Base-by-base conservation (phyloP, 1,140 invertebrate genomes). In the Lordiphosa stackelbergi region DNA sequence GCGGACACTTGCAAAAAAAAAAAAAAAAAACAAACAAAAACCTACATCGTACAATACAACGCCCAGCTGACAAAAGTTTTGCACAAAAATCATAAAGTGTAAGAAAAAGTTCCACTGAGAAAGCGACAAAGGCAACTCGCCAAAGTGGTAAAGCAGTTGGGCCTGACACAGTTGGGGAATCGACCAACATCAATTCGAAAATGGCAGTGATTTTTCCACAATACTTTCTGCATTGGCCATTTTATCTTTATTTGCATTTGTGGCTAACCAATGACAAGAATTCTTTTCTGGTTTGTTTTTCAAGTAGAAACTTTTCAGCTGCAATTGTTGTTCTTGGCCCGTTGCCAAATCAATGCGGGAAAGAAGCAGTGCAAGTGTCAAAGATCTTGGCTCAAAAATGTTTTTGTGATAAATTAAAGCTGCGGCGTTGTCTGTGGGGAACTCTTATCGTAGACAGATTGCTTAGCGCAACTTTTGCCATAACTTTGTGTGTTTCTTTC, bases 61-160 rank as follows among this genome's bases (percentile, higher is more conserved):
- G 48, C 64, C 48, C 48, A 52, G 45, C 56, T 69, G 56, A 69
- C 66, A 68, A 69, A 69, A 69, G 56, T 69, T 69, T 69, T 69
- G 66, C 38, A 19, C 56, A 69, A 69, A 69, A 69, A 69, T 69
- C 66, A 69, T 69, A 69, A 69, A 69, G 66, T 69, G 66, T 65
- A 61, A 55, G 55, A 42, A 69, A 66, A 69, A 69, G 55, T 69
- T 69, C 60, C 24, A 34, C 49, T n/a, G 62, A 2, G 61, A 61
- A 62, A 56, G 36, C 13, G 45, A 37, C 37, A 63, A 34, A 40
- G 53, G 53, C 42, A 40, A 52, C 41, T 66, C 63, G 47, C 35
- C 28, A 46, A 59, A 66, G 64, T 68, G 55, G 42, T 46, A 53
- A 68, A 68, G 54, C 64, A 68, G 61, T 46, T 31, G 24, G 43